Evolutionary conservation across 1,140 invertebrate species (phyloP).

Genomic region (Macrocentrus cingulum): DNA sequence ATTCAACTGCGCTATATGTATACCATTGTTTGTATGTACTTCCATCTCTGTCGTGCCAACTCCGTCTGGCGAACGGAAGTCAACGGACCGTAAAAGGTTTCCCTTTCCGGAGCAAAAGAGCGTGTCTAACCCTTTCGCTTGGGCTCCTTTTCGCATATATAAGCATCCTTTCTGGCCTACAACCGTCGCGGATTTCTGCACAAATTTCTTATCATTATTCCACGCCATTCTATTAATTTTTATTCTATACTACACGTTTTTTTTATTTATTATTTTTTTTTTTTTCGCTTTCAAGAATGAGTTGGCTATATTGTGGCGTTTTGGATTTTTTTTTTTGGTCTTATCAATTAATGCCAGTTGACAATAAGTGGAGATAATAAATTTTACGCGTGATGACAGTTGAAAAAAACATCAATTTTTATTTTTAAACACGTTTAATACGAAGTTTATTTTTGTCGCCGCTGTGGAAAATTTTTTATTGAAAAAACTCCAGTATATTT

Average conservation of each 20-base stretch:
- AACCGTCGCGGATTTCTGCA: not conserved
- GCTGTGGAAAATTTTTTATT: too few relatives aligned
- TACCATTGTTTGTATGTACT: slow-evolving; percentile 1
- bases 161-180: not conserved
- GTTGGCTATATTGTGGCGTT: not conserved
- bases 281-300: not conserved
- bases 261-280: not conserved
- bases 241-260: not conserved
- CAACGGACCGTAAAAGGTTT: slow-evolving; percentile 39
- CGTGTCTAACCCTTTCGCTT: slow-evolving; percentile 44
- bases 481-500: too few relatives aligned
- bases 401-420: too few relatives aligned
- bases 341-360: not conserved
- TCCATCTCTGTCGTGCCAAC: slow-evolving; percentile 5
- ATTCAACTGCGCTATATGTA: not conserved
- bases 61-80: slow-evolving; percentile 12
- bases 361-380: too few relatives aligned
- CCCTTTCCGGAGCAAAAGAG: slow-evolving; percentile 53
- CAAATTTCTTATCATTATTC: not conserved
- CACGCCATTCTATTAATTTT: too few relatives aligned
- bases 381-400: too few relatives aligned
- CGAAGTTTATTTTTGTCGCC: too few relatives aligned
- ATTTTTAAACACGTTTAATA: too few relatives aligned
- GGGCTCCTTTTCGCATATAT: slow-evolving; percentile 20
- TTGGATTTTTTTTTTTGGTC: not conserved